These are phyloP conservation scores for Atherinomorus stipes DNA, from an alignment of 2,113 vertebrate species.

Conservation along the genomic window DNA sequence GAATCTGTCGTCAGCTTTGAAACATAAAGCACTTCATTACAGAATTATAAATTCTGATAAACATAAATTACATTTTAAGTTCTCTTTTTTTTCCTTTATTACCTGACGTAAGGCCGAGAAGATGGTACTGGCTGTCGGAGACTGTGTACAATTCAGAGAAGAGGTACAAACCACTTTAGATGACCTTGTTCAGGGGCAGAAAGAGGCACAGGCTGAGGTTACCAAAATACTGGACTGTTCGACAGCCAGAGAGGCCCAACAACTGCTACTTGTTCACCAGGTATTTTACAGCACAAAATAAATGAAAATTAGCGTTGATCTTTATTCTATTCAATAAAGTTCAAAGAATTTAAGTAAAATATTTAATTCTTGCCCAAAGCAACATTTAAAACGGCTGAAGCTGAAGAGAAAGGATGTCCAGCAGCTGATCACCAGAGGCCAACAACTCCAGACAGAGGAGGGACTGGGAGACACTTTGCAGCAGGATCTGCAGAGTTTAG, in stretches of 20 bases:
- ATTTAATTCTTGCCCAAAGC: slow-evolving; percentile 72
- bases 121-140: slow-evolving; percentile 87
- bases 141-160: slow-evolving; percentile 92
- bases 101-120: slow-evolving; percentile 87
- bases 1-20: background rate
- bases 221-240: slow-evolving; percentile 89
- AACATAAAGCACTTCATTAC: background rate
- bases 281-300: slow-evolving; percentile 70
- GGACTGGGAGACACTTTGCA: slow-evolving; percentile 83
- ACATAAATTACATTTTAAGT: too few species aligned
- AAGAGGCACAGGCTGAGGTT: slow-evolving; percentile 88
- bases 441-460: slow-evolving; percentile 85
- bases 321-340: background rate
- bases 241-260: slow-evolving; percentile 91
- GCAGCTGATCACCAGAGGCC: slow-evolving; percentile 87
- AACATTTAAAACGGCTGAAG: slow-evolving; percentile 89
- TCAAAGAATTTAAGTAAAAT: background rate
- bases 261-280: slow-evolving; percentile 90
- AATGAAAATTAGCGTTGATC: background rate
- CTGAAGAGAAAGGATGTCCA: slow-evolving; percentile 89
- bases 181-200: slow-evolving; percentile 88
- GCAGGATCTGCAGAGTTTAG: slow-evolving; percentile 88
- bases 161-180: slow-evolving; percentile 88
- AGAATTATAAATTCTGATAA: background rate
- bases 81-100: slow-evolving; percentile 1